Base-by-base conservation (phyloP, 2,797 vertebrate genomes). In the Macroramphosus scolopax region DNA sequence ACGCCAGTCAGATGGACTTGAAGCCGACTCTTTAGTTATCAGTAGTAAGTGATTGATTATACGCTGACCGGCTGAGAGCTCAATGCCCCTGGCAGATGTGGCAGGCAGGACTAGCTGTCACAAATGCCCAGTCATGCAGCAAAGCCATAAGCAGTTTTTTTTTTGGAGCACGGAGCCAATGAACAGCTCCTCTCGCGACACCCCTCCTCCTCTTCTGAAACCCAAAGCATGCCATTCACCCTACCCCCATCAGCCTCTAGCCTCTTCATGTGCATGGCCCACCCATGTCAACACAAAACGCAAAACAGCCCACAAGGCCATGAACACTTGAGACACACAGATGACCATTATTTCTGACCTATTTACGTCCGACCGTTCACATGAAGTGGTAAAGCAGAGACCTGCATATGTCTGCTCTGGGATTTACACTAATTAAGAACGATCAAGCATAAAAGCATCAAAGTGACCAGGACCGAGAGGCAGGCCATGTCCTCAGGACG, bases 91-190 rank as follows among this genome's bases (percentile, higher is more conserved):
- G 75, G 81, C 83, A 87, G 84, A 89, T 88, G 83, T 85, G 75
- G 71, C 83, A 69, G 80, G 74, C 77, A 79, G 84, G 68, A 78
- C 83, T 83, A 72, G 78, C 80, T 84, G 86, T 87, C 86, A 88
- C 87, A 89, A 89, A 90, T 89, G 86, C 78, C 88, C 84, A 87
- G 85, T 89, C 88, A 89, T 86, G 86, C 89, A 88, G 85, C 70
- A 88, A 87, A 88, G 80, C 83, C 83, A 85, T 82, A 79, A 86
- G 81, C 84, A 70, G 26, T 76, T 74, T 80, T 80, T 75, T 63
- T 63, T 69, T 68, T 71, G 61, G 65, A 68, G 71, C 70, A 52
- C 40, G 1, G 44, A 86, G 80, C 87, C 86, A 89, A 88, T 82
- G 68, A 86, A 55, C 80, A 45, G 52, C 72, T 70, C 62, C 51